Evolutionary conservation across 92 coral and sea anemone genomes (phyloP).

Genomic region (Blastomussa wellsi): DNA sequence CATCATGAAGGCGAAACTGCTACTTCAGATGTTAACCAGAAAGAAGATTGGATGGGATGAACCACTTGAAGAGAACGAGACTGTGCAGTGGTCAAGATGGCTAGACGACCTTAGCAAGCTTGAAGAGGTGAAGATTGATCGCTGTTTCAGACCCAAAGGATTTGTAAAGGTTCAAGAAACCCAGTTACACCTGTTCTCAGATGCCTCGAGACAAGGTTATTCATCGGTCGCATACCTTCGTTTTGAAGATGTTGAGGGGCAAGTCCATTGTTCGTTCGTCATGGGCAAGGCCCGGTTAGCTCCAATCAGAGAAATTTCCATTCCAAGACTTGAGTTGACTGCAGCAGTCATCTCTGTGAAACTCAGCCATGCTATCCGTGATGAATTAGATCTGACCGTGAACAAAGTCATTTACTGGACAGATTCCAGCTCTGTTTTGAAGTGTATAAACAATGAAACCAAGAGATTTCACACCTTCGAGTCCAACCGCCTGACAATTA

Average conservation of each 20-base stretch:
- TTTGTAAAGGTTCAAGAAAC: too few relatives aligned
- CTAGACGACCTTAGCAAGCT: too few relatives aligned
- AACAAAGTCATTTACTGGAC: constrained; percentile 55
- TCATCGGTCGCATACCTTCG: constrained; percentile 54
- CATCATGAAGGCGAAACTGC: constrained; percentile 53
- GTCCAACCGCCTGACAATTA: constrained; percentile 63
- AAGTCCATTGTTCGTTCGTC: constrained; percentile 25
- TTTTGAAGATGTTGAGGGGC: constrained; percentile 27
- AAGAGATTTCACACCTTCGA: too few relatives aligned
- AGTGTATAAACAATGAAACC: too few relatives aligned
- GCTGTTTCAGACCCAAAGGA: too few relatives aligned
- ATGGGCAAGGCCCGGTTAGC: too few relatives aligned
- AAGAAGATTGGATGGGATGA: too few relatives aligned
- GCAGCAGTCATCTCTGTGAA: constrained; percentile 46
- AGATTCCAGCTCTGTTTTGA: constrained; percentile 58
- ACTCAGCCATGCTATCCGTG: constrained; percentile 33
- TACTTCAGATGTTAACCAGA: constrained; percentile 51
- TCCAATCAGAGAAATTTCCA: constrained; percentile 53
- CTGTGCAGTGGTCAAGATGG: too few relatives aligned
- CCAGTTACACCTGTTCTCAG: constrained; percentile 42
- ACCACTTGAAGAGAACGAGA: too few relatives aligned
- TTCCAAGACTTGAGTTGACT: constrained; percentile 54
- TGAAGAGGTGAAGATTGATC: too few relatives aligned
- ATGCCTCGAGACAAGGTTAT: constrained; percentile 55
- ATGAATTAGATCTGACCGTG: constrained; percentile 33